Conservation (phyloP, 2,113 vertebrate species). For the Sorex fumeus region DNA sequence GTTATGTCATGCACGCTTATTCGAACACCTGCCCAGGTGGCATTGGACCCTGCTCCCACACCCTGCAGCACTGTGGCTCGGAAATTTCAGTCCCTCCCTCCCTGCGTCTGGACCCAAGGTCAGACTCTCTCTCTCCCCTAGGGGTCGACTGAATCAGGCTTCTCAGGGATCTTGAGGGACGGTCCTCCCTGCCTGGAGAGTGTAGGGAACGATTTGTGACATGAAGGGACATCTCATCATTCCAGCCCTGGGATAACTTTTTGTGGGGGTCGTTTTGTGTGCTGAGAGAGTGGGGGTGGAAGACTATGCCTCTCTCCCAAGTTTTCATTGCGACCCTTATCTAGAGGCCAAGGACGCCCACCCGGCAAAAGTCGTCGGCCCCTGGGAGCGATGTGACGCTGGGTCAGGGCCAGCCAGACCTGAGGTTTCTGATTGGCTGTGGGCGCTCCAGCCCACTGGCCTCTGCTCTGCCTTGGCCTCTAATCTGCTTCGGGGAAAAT, state of each 20-base stretch:
- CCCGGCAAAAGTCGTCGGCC: neutral
- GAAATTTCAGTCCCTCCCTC: neutral
- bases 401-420: neutral
- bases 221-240: neutral
- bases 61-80: no score
- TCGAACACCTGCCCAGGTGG: neutral
- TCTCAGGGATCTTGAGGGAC: neutral
- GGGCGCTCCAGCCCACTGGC: neutral
- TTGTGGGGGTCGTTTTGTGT: neutral
- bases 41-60: neutral
- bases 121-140: neutral
- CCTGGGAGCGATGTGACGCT: neutral
- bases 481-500: neutral
- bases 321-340: constrained; percentile 3
- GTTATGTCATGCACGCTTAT: neutral
- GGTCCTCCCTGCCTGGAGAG: neutral
- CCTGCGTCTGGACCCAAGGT: neutral
- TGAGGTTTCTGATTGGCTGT: constrained; percentile 65
- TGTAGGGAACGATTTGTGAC: neutral
- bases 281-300: neutral
- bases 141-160: rapidly evolving
- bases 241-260: neutral
- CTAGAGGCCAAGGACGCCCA: neutral
- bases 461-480: neutral
- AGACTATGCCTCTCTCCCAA: neutral